Evolutionary conservation across 2,113 vertebrate species (phyloP).

Genomic region (Hipposideros armiger): DNA sequence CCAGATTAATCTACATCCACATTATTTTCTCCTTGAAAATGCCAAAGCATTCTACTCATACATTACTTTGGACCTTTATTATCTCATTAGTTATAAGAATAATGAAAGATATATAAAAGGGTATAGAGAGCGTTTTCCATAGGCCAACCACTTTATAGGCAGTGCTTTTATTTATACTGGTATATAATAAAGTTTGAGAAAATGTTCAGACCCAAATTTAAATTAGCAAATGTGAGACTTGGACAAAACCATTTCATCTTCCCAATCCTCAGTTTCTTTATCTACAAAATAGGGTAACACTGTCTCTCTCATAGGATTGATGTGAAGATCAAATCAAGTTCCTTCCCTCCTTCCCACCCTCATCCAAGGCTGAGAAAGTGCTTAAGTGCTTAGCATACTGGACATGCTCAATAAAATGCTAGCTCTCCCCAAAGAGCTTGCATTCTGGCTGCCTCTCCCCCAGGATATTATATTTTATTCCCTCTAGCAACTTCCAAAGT

Average conservation of each 20-base stretch:
- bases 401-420: not conserved
- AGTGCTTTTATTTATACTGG: not conserved
- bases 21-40: slow-evolving; percentile 23
- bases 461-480: not conserved
- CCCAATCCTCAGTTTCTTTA: not conserved
- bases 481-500: not conserved
- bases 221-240: not conserved
- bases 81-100: not conserved
- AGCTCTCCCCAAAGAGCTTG: not conserved
- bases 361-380: not conserved
- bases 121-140: not conserved
- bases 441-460: not conserved
- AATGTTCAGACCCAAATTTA: slow-evolving; percentile 20
- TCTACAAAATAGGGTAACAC: not conserved
- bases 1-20: not conserved
- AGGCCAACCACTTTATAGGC: not conserved
- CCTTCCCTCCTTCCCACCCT: no score
- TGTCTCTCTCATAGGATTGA: not conserved
- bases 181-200: not conserved
- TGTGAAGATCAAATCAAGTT: not conserved
- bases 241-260: not conserved
- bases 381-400: not conserved
- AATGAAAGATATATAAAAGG: not conserved
- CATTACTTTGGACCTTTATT: not conserved
- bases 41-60: not conserved